Evolutionary conservation across 2,888 invertebrate species (phyloP).

Genomic region (Willowsia nigromaculata): DNA sequence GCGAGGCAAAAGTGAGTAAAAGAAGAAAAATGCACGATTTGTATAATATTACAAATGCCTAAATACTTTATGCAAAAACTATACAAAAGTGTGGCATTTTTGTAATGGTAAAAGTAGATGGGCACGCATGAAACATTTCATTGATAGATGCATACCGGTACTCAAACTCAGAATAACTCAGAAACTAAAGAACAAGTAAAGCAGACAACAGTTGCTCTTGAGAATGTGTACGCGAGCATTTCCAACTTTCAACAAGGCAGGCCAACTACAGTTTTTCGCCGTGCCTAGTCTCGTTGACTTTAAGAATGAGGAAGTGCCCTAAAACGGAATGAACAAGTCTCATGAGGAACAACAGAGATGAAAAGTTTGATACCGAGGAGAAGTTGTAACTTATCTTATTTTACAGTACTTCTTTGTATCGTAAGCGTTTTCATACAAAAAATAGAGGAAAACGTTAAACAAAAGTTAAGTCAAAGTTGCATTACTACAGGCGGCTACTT

Average conservation of each 20-base stretch:
- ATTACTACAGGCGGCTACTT: no score
- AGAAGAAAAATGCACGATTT: background rate
- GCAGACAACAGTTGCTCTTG: background rate
- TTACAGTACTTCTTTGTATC: conserved; percentile 9
- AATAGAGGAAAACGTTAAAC: no score
- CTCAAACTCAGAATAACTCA: background rate
- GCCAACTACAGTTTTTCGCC: background rate
- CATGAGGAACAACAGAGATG: conserved; percentile 61
- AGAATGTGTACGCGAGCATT: no score
- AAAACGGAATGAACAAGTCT: conserved; percentile 60
- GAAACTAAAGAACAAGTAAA: background rate
- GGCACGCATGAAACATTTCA: background rate
- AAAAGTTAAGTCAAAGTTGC: no score
- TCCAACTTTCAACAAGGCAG: background rate
- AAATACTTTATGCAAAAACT: background rate
- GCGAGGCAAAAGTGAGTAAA: background rate
- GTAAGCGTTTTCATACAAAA: background rate
- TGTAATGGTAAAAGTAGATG: background rate
- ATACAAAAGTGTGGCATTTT: background rate
- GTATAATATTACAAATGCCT: background rate
- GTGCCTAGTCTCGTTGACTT: background rate
- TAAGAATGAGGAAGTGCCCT: conserved; percentile 23
- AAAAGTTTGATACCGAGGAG: conserved; percentile 63
- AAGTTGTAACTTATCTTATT: conserved; percentile 56
- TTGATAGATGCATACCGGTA: background rate